These are phyloP conservation scores for Poeciliopsis turneri DNA, from an alignment of 2,797 vertebrate genomes.

Conservation along the genomic window DNA sequence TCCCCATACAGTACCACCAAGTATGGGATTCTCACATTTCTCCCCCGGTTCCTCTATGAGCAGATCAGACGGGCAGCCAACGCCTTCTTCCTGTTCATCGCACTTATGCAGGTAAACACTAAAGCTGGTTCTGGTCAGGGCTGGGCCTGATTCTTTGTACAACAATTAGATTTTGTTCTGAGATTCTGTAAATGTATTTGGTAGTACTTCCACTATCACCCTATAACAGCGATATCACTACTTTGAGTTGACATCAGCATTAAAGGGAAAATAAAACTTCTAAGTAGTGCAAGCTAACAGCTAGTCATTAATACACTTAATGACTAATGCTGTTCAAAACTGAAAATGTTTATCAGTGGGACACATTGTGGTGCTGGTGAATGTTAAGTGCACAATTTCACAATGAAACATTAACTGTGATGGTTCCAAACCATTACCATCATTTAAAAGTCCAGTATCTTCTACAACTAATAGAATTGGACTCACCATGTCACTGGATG, in stretches of 20 bases:
- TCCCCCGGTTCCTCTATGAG: constrained; percentile 98
- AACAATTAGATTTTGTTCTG: not conserved
- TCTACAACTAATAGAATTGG: not conserved
- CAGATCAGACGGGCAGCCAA: constrained; percentile 98
- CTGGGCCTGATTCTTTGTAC: not conserved
- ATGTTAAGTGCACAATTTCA: not conserved
- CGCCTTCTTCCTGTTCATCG: constrained; percentile 99
- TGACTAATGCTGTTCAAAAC: not conserved
- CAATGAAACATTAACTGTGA: not conserved
- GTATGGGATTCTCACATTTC: constrained; percentile 97
- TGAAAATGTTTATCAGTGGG: not conserved
- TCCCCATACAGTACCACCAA: constrained; percentile 89
- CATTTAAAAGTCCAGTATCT: not conserved
- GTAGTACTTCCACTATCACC: not conserved
- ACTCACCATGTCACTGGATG: not conserved
- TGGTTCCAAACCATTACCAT: not conserved
- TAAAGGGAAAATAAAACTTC: not conserved
- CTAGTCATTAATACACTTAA: not conserved
- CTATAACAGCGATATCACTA: not conserved
- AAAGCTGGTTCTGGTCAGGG: not conserved
- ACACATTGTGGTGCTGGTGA: not conserved
- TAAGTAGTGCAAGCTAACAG: not conserved
- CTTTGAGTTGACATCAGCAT: not conserved
- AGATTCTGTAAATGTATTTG: not conserved
- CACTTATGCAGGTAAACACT: constrained; percentile 94